These are phyloP conservation scores for Gerris lacustris DNA, from an alignment of 2,888 invertebrate genomes.

Conservation along the genomic window DNA sequence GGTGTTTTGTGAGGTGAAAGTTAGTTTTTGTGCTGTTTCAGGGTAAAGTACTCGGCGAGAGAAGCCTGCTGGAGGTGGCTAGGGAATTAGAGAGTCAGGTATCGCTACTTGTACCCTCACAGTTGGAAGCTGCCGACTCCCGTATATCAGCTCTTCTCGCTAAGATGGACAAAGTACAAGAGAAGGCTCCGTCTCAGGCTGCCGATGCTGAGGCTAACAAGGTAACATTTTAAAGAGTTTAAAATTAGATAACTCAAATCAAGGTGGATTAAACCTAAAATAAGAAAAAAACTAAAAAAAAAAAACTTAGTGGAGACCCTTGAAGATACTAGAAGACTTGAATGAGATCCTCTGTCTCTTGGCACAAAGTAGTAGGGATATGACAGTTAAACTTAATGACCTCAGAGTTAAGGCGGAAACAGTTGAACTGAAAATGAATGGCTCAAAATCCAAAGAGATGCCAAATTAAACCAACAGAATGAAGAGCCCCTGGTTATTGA, in stretches of 20 bases:
- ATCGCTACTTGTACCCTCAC: slow-evolving; percentile 63
- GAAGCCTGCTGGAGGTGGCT: slow-evolving; percentile 55
- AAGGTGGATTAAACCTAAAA: not conserved
- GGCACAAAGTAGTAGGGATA: no score
- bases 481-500: no score
- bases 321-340: no score
- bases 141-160: slow-evolving; percentile 59
- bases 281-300: no score
- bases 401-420: no score
- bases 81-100: slow-evolving; percentile 66
- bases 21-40: not conserved
- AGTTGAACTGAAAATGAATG: no score
- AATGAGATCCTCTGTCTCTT: no score
- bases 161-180: slow-evolving; percentile 61
- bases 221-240: slow-evolving; percentile 47
- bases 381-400: no score
- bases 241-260: not conserved
- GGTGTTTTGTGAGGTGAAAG: no score
- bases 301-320: no score
- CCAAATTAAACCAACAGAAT: no score
- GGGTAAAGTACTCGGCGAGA: slow-evolving; percentile 22
- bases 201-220: slow-evolving; percentile 47
- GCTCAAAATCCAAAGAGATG: no score
- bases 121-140: slow-evolving; percentile 73
- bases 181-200: slow-evolving; percentile 47